Percentiles rank a stretch among this genome's conserved stretches.
phyloP scores from a whole-genome alignment of 2,888 invertebrate genomes.

The Philopedon plagiatum region DNA sequence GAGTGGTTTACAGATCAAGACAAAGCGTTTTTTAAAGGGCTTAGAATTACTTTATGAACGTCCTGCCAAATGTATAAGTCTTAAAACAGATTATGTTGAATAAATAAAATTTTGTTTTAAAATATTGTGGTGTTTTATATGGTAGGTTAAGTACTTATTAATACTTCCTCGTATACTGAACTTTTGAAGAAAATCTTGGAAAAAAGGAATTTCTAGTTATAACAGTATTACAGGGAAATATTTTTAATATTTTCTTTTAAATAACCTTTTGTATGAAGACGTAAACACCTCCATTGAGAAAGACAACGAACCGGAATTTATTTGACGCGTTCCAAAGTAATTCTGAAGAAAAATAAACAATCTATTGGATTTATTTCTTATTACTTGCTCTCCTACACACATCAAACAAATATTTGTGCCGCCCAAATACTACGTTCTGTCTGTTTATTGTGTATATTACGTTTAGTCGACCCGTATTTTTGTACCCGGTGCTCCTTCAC shows the following conservation, averaged over 20 bases:
- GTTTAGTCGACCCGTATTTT: conserved; percentile 43
- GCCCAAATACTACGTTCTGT: conserved; percentile 54
- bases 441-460: conserved; percentile 59
- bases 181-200: too few species aligned
- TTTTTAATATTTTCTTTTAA: not conserved
- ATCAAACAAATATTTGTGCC: conserved; percentile 64
- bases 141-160: too few species aligned
- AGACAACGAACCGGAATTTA: conserved; percentile 33
- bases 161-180: too few species aligned
- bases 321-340: conserved; percentile 60
- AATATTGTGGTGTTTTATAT: too few species aligned
- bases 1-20: too few species aligned
- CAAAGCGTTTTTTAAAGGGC: too few species aligned
- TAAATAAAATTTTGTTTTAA: too few species aligned
- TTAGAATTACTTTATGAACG: too few species aligned
- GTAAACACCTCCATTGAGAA: conserved; percentile 25
- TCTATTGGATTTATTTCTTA: conserved; percentile 61
- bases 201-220: too few species aligned
- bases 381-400: conserved; percentile 50
- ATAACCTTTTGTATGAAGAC: not conserved
- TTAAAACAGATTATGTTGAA: too few species aligned
- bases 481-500: conserved; percentile 26
- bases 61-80: too few species aligned
- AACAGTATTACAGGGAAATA: too few species aligned
- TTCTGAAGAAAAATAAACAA: conserved; percentile 64